Evolutionary conservation across 1,140 invertebrate species (phyloP).

Genomic region (Drosophila chauvacae): DNA sequence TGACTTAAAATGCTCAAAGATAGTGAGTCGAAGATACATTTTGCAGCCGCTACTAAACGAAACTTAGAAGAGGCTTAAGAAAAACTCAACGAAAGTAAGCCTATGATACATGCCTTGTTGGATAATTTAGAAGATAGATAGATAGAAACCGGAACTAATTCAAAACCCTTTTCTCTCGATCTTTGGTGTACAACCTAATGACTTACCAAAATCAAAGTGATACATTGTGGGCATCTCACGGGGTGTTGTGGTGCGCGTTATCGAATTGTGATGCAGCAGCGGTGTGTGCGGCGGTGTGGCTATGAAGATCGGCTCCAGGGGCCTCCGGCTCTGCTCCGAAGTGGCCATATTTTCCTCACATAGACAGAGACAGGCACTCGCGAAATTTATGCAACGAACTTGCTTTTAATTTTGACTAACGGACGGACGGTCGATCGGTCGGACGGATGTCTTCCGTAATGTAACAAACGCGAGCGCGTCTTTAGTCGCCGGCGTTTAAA

Average conservation of each 20-base stretch:
- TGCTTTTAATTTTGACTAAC: slow-evolving; percentile 37
- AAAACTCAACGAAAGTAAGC: background rate
- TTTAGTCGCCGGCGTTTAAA: slow-evolving; percentile 60
- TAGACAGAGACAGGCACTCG: slow-evolving; percentile 24
- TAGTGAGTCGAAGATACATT: no score
- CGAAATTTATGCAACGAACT: slow-evolving; percentile 75
- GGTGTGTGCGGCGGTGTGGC: slow-evolving; percentile 62
- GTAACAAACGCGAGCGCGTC: slow-evolving; percentile 53
- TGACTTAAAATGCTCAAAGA: no score
- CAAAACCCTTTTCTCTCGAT: no score
- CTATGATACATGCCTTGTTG: background rate
- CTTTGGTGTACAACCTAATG: background rate
- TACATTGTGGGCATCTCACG: slow-evolving; percentile 75
- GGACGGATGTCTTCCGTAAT: slow-evolving; percentile 13
- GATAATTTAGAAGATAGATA: no score
- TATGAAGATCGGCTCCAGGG: slow-evolving; percentile 71
- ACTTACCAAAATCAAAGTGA: slow-evolving; percentile 72
- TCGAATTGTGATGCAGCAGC: slow-evolving; percentile 37
- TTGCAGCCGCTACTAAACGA: background rate
- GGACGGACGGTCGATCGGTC: slow-evolving; percentile 2
- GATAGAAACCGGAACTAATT: no score
- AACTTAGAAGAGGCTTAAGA: background rate
- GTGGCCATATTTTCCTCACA: slow-evolving; percentile 51
- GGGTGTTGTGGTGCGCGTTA: slow-evolving; percentile 72
- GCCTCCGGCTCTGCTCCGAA: slow-evolving; percentile 48